Evolutionary conservation across 2,888 invertebrate genomes (phyloP).

Genomic region (Thelaira solivaga): DNA sequence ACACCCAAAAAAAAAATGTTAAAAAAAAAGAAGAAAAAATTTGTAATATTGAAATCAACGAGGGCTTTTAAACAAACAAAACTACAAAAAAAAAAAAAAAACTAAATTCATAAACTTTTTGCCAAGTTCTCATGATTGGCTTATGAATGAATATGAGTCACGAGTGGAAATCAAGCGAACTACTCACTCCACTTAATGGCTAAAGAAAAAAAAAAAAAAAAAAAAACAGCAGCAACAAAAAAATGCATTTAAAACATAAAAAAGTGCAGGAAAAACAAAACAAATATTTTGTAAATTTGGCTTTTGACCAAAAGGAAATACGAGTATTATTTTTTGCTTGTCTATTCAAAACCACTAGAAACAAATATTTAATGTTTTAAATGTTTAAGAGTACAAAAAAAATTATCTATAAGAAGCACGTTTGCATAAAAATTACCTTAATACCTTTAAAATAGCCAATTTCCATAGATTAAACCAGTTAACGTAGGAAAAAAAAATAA

Average conservation of each 20-base stretch:
- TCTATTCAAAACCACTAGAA: neutral
- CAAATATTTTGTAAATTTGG: constrained; percentile 58
- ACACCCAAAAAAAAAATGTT: constrained; percentile 44
- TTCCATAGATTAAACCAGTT: constrained; percentile 46
- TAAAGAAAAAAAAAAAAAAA: neutral
- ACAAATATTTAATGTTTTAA: constrained; percentile 1
- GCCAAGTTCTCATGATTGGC: constrained; percentile 60
- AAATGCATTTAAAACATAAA: neutral
- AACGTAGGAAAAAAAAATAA: constrained; percentile 4
- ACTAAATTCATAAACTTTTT: constrained; percentile 26
- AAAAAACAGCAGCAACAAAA: neutral
- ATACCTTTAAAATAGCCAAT: constrained; percentile 55
- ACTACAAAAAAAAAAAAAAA: constrained; percentile 9
- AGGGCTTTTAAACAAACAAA: constrained; percentile 22
- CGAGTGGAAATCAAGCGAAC: constrained; percentile 22
- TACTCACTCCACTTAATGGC: constrained; percentile 32
- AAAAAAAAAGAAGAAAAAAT: neutral
- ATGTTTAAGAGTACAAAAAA: constrained; percentile 7
- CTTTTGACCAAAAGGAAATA: constrained; percentile 62
- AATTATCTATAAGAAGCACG: constrained; percentile 53
- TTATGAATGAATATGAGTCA: constrained; percentile 61
- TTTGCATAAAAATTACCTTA: constrained; percentile 38
- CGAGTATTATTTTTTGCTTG: neutral
- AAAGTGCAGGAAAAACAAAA: constrained; percentile 21
- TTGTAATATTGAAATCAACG: constrained; percentile 38